Evolutionary conservation across 2,888 invertebrate species (phyloP).

Genomic region (Clusia tigrina): DNA sequence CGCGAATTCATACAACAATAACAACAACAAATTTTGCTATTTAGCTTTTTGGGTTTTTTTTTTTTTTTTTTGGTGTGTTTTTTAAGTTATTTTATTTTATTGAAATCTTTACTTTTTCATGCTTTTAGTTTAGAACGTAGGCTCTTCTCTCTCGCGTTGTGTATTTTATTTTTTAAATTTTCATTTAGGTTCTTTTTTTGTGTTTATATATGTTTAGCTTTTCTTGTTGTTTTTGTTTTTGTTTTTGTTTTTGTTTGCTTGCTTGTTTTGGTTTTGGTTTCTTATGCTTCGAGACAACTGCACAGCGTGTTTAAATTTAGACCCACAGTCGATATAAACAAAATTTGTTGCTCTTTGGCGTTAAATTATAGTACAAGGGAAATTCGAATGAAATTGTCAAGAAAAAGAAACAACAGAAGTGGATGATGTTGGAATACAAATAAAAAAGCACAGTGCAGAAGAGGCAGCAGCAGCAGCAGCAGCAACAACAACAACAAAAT

Average conservation of each 20-base stretch:
- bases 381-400: too few species aligned
- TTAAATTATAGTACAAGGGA: too few species aligned
- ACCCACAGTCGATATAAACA: too few species aligned
- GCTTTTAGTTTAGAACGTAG: background rate
- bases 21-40: slow-evolving; percentile 19
- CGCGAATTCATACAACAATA: slow-evolving; percentile 60
- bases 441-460: too few species aligned
- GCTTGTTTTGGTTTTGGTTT: background rate
- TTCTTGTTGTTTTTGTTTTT: background rate
- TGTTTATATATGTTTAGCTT: background rate
- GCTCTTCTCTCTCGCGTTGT: background rate
- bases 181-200: background rate
- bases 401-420: too few species aligned
- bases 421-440: too few species aligned
- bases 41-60: slow-evolving; percentile 24
- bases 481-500: too few species aligned
- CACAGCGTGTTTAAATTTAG: slow-evolving; percentile 8
- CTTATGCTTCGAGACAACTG: background rate
- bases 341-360: too few species aligned
- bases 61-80: slow-evolving; percentile 29
- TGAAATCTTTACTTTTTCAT: slow-evolving; percentile 12
- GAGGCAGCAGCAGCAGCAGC: too few species aligned
- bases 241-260: slow-evolving; percentile 1
- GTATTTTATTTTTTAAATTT: background rate
- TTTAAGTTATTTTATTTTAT: slow-evolving; percentile 11